phyloP scores from a whole-genome alignment of 2,888 invertebrate genomes.

The Tanytarsus gracilentus region DNA sequence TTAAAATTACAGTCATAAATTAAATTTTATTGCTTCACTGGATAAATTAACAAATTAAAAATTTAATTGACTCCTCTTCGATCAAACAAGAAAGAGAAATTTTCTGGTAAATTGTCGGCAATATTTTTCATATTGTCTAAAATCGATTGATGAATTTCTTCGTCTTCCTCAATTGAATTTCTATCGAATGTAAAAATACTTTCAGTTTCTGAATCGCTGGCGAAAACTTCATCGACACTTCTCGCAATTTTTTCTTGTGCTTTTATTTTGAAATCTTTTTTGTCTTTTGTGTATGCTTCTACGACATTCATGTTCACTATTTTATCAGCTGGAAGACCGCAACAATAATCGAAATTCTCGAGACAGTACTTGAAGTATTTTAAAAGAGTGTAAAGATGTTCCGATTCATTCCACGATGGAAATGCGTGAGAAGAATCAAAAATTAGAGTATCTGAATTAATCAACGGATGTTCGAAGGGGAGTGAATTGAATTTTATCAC shows the following conservation, averaged over 20 bases:
- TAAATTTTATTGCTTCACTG: no score
- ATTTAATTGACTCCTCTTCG: no score
- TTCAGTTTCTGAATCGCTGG: background rate
- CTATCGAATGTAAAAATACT: slow-evolving; percentile 7
- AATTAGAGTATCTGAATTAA: background rate
- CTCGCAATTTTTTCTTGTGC: slow-evolving; percentile 34
- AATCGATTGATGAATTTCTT: slow-evolving; percentile 14
- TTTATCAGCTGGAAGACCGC: background rate
- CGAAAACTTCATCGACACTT: slow-evolving; percentile 11
- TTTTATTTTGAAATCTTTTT: slow-evolving; percentile 35
- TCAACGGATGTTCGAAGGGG: background rate
- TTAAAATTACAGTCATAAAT: no score
- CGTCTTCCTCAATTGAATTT: background rate
- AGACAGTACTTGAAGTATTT: slow-evolving; percentile 16
- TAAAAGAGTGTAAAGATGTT: slow-evolving; percentile 10
- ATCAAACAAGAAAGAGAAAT: slow-evolving; percentile 12
- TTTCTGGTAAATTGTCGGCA: slow-evolving; percentile 3
- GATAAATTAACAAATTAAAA: no score
- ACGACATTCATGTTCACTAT: slow-evolving; percentile 24
- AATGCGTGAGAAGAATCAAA: slow-evolving; percentile 21
- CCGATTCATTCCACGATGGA: slow-evolving; percentile 19
- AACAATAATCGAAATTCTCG: slow-evolving; percentile 18
- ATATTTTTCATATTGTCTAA: slow-evolving; percentile 16
- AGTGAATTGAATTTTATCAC: no score
- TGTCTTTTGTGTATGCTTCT: slow-evolving; percentile 34